Evolutionary conservation across 2,797 vertebrate species (phyloP).

Genomic region (Cyprinella venusta): DNA sequence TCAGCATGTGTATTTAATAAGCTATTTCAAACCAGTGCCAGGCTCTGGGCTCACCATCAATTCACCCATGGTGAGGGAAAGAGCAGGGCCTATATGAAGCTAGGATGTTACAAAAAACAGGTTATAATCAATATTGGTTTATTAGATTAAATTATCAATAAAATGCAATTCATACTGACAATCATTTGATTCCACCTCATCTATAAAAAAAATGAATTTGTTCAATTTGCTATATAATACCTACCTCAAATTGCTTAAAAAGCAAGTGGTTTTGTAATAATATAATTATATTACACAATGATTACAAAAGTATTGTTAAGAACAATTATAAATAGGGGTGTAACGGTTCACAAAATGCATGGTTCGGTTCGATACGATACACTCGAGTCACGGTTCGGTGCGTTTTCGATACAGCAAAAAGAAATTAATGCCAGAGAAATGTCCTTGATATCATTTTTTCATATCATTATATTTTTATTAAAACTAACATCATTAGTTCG

Average conservation of each 20-base stretch:
- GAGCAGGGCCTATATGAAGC: neutral
- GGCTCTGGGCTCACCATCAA: constrained; percentile 67
- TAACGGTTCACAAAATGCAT: too few species aligned
- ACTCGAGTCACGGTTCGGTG: too few species aligned
- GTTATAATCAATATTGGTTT: neutral
- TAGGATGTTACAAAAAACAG: neutral
- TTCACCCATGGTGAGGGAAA: constrained; percentile 66
- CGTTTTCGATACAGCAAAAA: too few species aligned
- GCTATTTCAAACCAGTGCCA: constrained; percentile 72
- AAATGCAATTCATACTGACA: neutral
- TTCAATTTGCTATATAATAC: neutral
- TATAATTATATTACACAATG: neutral
- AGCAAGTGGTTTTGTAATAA: neutral
- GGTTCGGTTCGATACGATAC: too few species aligned
- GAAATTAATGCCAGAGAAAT: too few species aligned
- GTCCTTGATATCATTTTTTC: too few species aligned
- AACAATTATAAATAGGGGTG: neutral
- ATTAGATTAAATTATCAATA: neutral
- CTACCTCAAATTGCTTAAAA: neutral
- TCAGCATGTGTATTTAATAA: constrained; percentile 79
- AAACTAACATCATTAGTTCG: too few species aligned
- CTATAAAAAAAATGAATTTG: neutral
- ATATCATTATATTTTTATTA: too few species aligned
- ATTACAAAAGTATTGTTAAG: neutral
- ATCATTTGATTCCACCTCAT: neutral